phyloP scores from a whole-genome alignment of 1,140 invertebrate species.

The Andrena cerasifolii region DNA sequence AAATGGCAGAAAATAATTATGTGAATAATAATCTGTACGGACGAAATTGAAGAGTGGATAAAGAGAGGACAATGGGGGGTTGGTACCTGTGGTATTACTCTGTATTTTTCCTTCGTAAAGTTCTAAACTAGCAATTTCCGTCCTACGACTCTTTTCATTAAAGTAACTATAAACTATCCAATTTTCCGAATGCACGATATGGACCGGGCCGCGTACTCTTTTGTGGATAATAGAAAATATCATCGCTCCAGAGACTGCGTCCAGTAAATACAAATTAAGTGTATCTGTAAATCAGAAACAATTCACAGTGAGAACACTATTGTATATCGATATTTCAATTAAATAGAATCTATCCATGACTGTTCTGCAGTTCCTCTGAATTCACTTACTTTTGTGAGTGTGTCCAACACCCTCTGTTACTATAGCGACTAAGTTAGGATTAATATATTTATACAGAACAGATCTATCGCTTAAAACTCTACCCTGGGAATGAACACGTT shows the following conservation, averaged over 20 bases:
- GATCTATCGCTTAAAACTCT: conserved; percentile 96
- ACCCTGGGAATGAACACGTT: conserved; percentile 97
- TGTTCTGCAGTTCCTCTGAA: conserved; percentile 4
- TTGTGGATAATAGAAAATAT: conserved; percentile 90
- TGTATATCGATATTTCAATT: background rate
- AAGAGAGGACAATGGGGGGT: conserved; percentile 18
- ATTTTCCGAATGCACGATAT: conserved; percentile 98
- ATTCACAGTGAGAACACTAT: conserved; percentile 1
- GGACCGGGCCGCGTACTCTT: conserved; percentile 90
- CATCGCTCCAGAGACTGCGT: conserved; percentile 93
- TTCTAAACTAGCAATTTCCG: conserved; percentile 96
- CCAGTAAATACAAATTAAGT: conserved; percentile 92
- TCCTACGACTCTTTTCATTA: conserved; percentile 95
- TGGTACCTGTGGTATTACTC: conserved; percentile 89
- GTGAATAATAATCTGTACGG: conserved; percentile 16
- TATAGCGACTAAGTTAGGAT: conserved; percentile 97
- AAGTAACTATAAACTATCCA: conserved; percentile 98
- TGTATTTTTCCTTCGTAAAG: conserved; percentile 96
- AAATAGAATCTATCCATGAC: background rate
- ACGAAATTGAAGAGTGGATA: conserved; percentile 1
- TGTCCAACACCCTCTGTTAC: conserved; percentile 90
- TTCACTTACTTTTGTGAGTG: conserved; percentile 87
- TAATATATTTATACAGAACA: conserved; percentile 99
- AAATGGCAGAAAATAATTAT: conserved; percentile 56
- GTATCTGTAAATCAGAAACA: conserved; percentile 83